Base-by-base conservation (phyloP, 1,140 invertebrate species). In the Portunus trituberculatus region DNA sequence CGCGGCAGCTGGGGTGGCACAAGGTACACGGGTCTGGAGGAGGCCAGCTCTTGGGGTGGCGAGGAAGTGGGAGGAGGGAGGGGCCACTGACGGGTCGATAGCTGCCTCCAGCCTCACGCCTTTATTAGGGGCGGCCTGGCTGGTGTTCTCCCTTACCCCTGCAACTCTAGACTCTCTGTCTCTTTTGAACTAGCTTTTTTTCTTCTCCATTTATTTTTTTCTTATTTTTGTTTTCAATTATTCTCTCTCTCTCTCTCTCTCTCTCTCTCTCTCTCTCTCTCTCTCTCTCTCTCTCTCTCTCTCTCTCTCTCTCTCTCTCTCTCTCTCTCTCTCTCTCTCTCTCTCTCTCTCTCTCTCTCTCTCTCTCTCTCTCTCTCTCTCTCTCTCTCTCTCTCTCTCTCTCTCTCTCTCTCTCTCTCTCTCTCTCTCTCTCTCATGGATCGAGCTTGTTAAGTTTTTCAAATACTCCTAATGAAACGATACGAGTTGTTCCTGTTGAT, bases 161-260 rank as follows among this genome's bases (percentile, higher is more conserved):
- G 52, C 52, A 12, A 12, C 20, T 20, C 52, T 20, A 16, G 52
- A 2, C 52, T 59, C 52, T 59, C 0, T 10, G 20, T 14, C 83
- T 86, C 86, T 88, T 10, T 39, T 39, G 20, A 20, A 25, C 31
- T 20, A 12, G 32, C 86, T 14, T 39, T 39, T 20, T 39, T 25
- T 39, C 14, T 31, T 84, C 82, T 20, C 20, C 25, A 25, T 84
- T 31, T 88, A 0, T 88, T 39, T 88, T 31, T 25, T 31, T 52
- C 46, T 52, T 48, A 59, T 45, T 45, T 45, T 89, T 3, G 14
- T 16, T 89, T 16, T 32, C 87, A 45, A 14, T 89, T 32, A 45
- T 45, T 25, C n/a, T 76, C 67, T 76, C 67, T 76, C 89, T 48
- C 89, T 91, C 89, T 91, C 39, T 91, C 89, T 91, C 39, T 91